Percentiles rank a stretch among this genome's conserved stretches.
Conservation (phyloP, 2,888 invertebrate genomes). For the Mesoligia furuncula region DNA sequence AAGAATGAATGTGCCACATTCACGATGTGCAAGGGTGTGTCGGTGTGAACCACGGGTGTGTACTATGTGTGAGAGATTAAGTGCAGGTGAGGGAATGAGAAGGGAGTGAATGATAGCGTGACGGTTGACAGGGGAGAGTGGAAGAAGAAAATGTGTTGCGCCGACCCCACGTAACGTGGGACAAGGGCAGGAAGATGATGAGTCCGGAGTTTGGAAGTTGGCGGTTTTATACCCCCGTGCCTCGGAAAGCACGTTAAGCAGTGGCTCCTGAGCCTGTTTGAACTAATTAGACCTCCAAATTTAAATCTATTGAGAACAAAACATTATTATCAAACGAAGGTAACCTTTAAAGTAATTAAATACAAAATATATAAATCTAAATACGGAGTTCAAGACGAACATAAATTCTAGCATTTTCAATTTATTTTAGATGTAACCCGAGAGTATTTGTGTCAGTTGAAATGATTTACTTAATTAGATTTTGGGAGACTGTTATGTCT, state of each 20-base stretch:
- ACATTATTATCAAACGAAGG: constrained; percentile 1
- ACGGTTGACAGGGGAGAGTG: no score
- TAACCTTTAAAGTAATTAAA: constrained; percentile 28
- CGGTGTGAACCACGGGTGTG: no score
- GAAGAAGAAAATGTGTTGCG: no score
- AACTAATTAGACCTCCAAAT: neutral
- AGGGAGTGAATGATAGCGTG: no score
- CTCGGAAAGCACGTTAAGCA: neutral
- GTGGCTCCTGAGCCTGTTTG: neutral
- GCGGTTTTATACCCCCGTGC: neutral
- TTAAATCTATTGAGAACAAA: neutral
- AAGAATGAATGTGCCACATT: no score
- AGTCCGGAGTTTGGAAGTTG: neutral
- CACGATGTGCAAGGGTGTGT: no score
- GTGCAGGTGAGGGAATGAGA: no score
- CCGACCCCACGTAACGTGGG: no score
- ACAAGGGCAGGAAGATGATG: no score
- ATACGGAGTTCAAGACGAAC: constrained; percentile 31
- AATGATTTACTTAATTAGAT: constrained; percentile 12
- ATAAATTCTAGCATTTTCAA: constrained; percentile 10
- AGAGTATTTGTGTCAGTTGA: constrained; percentile 17
- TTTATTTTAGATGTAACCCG: constrained; percentile 22
- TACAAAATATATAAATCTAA: constrained; percentile 6
- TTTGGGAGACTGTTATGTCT: neutral
- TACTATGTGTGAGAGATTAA: no score